Percentiles rank a stretch among this genome's conserved stretches.
These are phyloP conservation scores for Borostomias antarcticus DNA, from an alignment of 2,797 vertebrate species.

Conservation along the genomic window DNA sequence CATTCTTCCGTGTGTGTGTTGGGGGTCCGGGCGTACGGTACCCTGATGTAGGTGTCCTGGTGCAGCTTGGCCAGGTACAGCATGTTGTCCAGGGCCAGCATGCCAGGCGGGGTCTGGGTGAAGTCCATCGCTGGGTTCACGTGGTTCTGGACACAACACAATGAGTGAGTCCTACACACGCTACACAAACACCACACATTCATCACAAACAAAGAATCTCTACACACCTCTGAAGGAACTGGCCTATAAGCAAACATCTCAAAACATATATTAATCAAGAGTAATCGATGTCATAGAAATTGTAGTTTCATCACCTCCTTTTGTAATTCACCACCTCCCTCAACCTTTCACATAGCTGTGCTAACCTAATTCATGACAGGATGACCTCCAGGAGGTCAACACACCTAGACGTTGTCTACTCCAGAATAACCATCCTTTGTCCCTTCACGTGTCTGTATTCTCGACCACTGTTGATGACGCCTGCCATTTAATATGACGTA, in stretches of 20 bases:
- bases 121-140: constrained; percentile 97
- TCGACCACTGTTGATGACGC: too few relatives aligned
- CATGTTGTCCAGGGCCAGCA: constrained; percentile 98
- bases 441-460: too few relatives aligned
- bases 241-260: background rate
- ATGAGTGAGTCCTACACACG: background rate
- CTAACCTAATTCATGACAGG: too few relatives aligned
- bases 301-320: too few relatives aligned
- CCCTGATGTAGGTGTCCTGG: constrained; percentile 96
- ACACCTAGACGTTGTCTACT: too few relatives aligned
- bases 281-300: too few relatives aligned
- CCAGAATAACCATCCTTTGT: too few relatives aligned
- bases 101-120: constrained; percentile 95
- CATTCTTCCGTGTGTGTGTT: background rate
- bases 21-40: constrained; percentile 59
- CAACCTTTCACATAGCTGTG: too few relatives aligned
- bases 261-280: too few relatives aligned
- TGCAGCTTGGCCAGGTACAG: constrained; percentile 94
- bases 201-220: background rate
- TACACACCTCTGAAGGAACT: background rate
- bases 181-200: background rate
- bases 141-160: constrained; percentile 81
- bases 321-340: too few relatives aligned
- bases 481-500: too few relatives aligned
- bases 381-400: too few relatives aligned